Conservation (phyloP, 1,140 invertebrate species). For the Macrosteles quadrilineatus region DNA sequence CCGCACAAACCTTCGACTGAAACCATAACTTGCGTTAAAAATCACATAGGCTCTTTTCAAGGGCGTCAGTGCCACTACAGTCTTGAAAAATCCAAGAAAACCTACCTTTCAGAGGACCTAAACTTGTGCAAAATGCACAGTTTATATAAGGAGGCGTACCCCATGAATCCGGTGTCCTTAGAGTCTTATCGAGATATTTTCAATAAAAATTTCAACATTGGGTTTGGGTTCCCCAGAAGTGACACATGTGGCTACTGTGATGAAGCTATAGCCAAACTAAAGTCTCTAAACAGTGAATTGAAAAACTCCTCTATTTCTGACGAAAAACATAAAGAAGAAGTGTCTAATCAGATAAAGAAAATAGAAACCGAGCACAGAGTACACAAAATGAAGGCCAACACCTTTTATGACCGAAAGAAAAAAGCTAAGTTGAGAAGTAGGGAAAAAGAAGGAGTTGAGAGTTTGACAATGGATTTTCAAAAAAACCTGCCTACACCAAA, state of each 20-base stretch:
- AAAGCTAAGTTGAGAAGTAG: neutral
- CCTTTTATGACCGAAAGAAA: conserved; percentile 6
- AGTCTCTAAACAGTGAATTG: neutral
- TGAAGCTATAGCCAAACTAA: neutral
- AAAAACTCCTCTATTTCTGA: neutral
- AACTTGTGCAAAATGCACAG: conserved; percentile 22
- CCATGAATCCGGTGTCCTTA: neutral
- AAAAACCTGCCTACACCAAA: neutral
- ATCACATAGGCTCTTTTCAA: conserved; percentile 24
- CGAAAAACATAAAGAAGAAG: neutral
- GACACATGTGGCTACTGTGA: conserved; percentile 19
- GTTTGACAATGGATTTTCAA: neutral
- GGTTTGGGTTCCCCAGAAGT: conserved; percentile 4
- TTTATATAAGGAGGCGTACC: conserved; percentile 1
- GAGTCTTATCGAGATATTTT: conserved; percentile 11
- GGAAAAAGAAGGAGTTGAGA: neutral
- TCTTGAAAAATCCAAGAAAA: conserved; percentile 12
- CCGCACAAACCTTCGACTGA: neutral
- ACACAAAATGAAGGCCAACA: conserved; percentile 10
- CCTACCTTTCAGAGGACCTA: conserved; percentile 15
- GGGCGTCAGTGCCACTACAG: conserved; percentile 4
- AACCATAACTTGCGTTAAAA: neutral
- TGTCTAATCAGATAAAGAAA: neutral
- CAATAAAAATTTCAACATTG: conserved; percentile 21
- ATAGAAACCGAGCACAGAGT: neutral